Conservation (phyloP, 23 tunicate genomes). For the Botrylloides violaceus region DNA sequence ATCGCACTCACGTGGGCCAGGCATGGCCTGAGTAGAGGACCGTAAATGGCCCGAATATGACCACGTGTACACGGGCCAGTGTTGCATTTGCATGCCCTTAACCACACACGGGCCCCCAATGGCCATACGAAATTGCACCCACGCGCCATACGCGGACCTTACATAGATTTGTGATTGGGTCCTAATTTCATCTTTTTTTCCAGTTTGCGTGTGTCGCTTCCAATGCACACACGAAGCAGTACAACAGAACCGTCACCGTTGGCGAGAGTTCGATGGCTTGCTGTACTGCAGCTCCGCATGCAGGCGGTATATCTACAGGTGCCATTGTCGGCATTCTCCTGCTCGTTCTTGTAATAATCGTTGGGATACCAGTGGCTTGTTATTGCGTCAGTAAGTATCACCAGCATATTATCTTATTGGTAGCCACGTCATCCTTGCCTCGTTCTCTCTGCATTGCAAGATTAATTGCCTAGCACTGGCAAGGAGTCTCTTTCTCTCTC, state of each 20-base stretch:
- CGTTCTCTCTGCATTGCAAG: too few species aligned
- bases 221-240: neutral
- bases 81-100: too few species aligned
- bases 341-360: conserved; percentile 20
- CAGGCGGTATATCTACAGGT: conserved; percentile 36
- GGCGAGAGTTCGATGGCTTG: neutral
- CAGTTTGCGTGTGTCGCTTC: conserved; percentile 8
- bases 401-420: too few species aligned
- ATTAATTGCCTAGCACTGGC: too few species aligned
- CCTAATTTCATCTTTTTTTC: neutral
- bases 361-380: conserved; percentile 38
- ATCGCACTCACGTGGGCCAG: too few species aligned
- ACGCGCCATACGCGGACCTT: neutral
- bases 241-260: neutral
- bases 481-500: too few species aligned
- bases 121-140: neutral
- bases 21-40: too few species aligned
- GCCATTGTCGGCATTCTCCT: conserved; percentile 34
- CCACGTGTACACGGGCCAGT: too few species aligned
- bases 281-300: conserved; percentile 23
- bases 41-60: too few species aligned
- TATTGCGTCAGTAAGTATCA: conserved; percentile 45
- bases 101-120: neutral
- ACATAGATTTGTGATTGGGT: too few species aligned
- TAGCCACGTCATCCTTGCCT: too few species aligned